A percentile compares a stretch with the other conserved stretches of the same genome.
Evolutionary conservation across 1,140 invertebrate species (phyloP).

Genomic region (Heterodera schachtii): DNA sequence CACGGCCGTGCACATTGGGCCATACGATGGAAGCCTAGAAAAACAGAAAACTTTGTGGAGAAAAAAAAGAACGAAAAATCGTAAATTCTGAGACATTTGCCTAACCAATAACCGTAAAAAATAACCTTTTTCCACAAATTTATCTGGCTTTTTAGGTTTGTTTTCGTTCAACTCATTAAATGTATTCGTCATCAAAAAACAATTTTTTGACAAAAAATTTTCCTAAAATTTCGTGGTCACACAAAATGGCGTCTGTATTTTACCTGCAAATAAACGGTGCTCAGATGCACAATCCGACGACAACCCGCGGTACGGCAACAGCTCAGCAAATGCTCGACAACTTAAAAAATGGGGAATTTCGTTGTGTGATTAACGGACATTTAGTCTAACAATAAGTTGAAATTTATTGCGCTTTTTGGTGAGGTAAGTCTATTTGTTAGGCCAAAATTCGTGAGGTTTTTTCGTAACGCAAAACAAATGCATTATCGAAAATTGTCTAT

Average conservation of each 20-base stretch:
- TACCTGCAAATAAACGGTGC: constrained; percentile 39
- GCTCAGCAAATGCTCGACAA: constrained; percentile 35
- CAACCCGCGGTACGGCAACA: constrained; percentile 24
- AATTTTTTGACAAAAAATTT: too few species aligned
- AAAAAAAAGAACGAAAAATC: too few species aligned
- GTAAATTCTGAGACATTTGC: too few species aligned
- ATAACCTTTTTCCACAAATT: too few species aligned
- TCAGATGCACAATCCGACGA: constrained; percentile 40
- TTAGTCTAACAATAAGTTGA: constrained; percentile 8
- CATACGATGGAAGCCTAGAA: constrained; percentile 40
- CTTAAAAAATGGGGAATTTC: constrained; percentile 29
- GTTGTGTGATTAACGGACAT: too few species aligned
- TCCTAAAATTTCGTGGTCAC: too few species aligned
- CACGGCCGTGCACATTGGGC: constrained; percentile 47
- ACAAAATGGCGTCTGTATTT: too few species aligned
- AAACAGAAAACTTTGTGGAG: too few species aligned
- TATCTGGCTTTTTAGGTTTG: too few species aligned
- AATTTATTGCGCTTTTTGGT: background rate
- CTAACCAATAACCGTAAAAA: too few species aligned
- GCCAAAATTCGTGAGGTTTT: background rate
- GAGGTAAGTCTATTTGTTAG: constrained; percentile 21
- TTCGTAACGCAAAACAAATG: background rate
- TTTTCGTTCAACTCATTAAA: too few species aligned
- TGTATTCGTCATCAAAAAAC: too few species aligned
- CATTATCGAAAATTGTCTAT: background rate